phyloP scores from a whole-genome alignment of 2,888 invertebrate genomes.

The Subacronicta megacephala region DNA sequence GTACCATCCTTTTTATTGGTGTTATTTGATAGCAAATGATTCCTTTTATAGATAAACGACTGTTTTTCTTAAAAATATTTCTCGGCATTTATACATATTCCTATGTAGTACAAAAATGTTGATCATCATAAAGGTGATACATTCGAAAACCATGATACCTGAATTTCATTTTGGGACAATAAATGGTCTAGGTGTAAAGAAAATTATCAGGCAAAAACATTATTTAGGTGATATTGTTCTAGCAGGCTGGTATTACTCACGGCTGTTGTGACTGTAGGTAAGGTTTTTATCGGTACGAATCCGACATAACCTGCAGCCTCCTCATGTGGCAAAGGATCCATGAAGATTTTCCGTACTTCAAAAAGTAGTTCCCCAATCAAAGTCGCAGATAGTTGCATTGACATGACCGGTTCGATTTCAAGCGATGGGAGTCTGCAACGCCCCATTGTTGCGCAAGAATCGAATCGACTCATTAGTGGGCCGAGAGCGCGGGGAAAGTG shows the following conservation, averaged over 20 bases:
- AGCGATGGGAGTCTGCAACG: conserved; percentile 52
- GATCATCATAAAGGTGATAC: too few species aligned
- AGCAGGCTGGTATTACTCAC: too few species aligned
- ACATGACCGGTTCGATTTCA: conserved; percentile 50
- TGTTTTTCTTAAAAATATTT: not conserved
- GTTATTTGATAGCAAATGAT: not conserved
- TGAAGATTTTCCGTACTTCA: too few species aligned
- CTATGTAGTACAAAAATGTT: not conserved
- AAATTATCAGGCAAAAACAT: too few species aligned
- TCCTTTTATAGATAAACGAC: not conserved
- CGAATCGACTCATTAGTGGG: conserved; percentile 75
- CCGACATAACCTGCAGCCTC: too few species aligned
- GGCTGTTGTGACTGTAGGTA: too few species aligned
- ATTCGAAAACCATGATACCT: too few species aligned
- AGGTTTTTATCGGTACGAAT: too few species aligned
- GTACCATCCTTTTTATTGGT: not conserved
- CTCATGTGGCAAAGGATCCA: too few species aligned
- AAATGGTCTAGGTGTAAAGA: too few species aligned
- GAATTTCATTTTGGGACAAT: too few species aligned
- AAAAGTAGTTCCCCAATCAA: conserved; percentile 34
- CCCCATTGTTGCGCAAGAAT: conserved; percentile 75
- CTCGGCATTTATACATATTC: not conserved
- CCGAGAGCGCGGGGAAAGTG: conserved; percentile 76
- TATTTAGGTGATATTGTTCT: too few species aligned
- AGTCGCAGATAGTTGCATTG: conserved; percentile 38